Evolutionary conservation across 2,888 invertebrate genomes (phyloP), one percentile per base, ranked within the genome.

Genomic region (Shargacucullia verbasci): DNA sequence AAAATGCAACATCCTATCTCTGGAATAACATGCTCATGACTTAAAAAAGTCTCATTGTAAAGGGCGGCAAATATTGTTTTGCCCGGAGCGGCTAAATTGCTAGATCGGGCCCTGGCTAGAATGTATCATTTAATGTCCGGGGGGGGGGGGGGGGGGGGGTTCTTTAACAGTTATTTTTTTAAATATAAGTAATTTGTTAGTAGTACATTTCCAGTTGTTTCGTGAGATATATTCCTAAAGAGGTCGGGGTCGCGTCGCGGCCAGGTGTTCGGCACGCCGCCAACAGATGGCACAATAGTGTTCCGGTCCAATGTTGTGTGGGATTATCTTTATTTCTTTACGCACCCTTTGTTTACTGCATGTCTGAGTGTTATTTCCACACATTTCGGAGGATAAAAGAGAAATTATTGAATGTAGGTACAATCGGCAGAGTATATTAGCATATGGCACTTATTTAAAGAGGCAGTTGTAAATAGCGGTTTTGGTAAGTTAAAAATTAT

Each of bases 201-300:
- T 55, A 63, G 65, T 66, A 74, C 57, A 63, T 59, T 65, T 44
- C 56, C 56, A 58, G 59, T 71, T 77, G 70, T 81, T 73, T 78
- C 40, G 66, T 76, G 70, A 73, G 20, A 78, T 76, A 69, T 62
- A 67, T 66, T 65, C 48, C 54, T 54, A 83, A 83, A 77, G 78
- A 78, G 80, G 78, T 78, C 80, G 80, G 72, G 84, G 83, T 81
- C 80, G 76, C 67, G 60, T 59, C 65, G 70, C 70, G 60, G 70
- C 78, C 82, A 83, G 84, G 84, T 84, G 85, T 84, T 88, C 86
- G 92, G 92, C 92, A 83, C 65, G 57, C 61, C 62, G 91, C 92
- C 92, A 92, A 88, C 89, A 90, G 88, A 90, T 89, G 91, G 83
- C 78, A 81, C 82, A 83, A 84, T 82, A 79, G 80, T n/a, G n/a